Conservation (phyloP, 2,888 invertebrate genomes). For the Cantharis nigra region DNA sequence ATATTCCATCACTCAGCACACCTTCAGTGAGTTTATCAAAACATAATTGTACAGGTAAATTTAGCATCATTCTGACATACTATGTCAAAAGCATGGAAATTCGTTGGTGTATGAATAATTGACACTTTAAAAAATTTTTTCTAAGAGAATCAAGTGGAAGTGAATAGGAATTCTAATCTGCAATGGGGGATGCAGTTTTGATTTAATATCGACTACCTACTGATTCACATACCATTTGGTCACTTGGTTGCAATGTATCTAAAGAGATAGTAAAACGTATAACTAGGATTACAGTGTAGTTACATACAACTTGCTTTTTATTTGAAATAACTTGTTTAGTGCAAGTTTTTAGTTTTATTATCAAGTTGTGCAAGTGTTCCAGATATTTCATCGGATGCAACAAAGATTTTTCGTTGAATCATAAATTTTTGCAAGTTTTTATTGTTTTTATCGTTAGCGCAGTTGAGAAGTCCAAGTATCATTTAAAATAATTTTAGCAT, state of each 20-base stretch:
- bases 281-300: constrained; percentile 13
- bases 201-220: background rate
- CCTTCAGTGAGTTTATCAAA: no score
- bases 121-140: background rate
- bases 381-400: constrained; percentile 2
- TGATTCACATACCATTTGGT: background rate
- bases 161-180: no score
- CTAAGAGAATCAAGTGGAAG: background rate
- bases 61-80: background rate
- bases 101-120: background rate
- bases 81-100: background rate
- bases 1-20: background rate
- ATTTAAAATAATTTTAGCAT: background rate
- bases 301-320: constrained; percentile 20
- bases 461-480: background rate
- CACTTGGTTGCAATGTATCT: background rate
- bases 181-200: background rate
- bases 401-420: background rate
- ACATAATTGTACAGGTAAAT: background rate
- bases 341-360: constrained; percentile 21
- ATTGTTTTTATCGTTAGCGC: background rate
- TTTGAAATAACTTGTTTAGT: constrained; percentile 27
- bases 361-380: constrained; percentile 11
- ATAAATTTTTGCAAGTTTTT: background rate
- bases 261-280: constrained; percentile 1